Evolutionary conservation across 2,797 vertebrate genomes (phyloP), one percentile per base, ranked within the genome.

Genomic region (Urocyon cinereoargenteus): DNA sequence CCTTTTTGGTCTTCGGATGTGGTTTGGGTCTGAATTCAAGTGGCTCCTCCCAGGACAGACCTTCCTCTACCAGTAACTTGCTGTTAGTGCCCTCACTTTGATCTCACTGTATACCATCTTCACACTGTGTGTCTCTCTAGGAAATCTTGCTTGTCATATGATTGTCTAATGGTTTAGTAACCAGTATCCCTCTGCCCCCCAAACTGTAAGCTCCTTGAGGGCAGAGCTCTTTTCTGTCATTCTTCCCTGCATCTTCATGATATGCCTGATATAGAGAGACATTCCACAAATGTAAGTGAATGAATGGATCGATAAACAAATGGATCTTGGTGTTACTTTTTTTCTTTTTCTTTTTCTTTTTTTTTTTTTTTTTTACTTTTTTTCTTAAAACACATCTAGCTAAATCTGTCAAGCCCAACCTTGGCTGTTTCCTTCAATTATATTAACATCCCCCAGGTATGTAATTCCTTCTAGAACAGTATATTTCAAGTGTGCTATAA

Each of bases 41-140:
- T 7, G 61, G 5, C 26, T n/a, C 22, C 57, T 72, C 57, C 62
- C 18, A 3, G 4, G 1, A 51, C 73, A 34, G 26, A 6, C 2
- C 3, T 3, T 68, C 66, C 62, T 85, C 18, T 4, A 14, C 6
- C 15, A 22, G 0, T 9, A 75, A 21, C 53, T 36, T 45, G n/a
- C 16, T 1, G 9, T 31, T 15, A 59, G 53, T 19, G 3, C 2
- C 2, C 21, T 8, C 15, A 9, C 28, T 13, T 57, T 51, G 16
- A 2, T 22, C 36, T 31, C 24, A 0, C 34, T 21, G 14, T n/a
- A 18, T 1, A 10, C 36, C 2, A 3, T 51, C 45, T 51, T 79
- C 70, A 40, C 12, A 2, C n/a, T 21, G 1, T 4, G 1, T 2
- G 9, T 31, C 21, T 62, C 73, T 11, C 0, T 21, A 1, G 7